These are phyloP conservation scores for Myxocyprinus asiaticus DNA, from an alignment of 2,113 vertebrate species.

Conservation along the genomic window DNA sequence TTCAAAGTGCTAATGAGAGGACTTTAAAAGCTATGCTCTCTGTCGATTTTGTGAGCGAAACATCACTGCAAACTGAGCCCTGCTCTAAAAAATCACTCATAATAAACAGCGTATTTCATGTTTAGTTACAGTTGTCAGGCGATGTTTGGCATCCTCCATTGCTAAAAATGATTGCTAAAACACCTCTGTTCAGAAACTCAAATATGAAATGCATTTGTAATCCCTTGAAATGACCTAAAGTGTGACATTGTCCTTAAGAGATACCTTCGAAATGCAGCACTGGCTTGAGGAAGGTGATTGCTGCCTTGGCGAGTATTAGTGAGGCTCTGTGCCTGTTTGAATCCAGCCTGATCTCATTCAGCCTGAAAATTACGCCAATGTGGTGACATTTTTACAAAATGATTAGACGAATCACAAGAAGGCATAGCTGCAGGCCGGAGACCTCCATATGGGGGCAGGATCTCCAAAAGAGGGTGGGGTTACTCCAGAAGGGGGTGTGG, in stretches of 20 bases:
- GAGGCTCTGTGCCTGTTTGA: too few relatives aligned
- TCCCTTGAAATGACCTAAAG: too few relatives aligned
- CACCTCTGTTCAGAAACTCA: too few relatives aligned
- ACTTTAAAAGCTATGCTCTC: conserved; percentile 47
- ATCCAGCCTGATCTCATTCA: too few relatives aligned
- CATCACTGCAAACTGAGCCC: conserved; percentile 57
- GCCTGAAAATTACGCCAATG: too few relatives aligned
- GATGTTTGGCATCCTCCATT: conserved; percentile 36
- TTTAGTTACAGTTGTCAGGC: conserved; percentile 19
- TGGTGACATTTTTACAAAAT: too few relatives aligned
- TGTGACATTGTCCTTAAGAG: conserved; percentile 29
- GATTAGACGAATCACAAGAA: too few relatives aligned
- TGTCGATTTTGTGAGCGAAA: conserved; percentile 39
- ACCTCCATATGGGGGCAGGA: too few relatives aligned
- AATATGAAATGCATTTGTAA: too few relatives aligned
- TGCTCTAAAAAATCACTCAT: conserved; percentile 1
- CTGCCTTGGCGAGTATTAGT: conserved; percentile 13
- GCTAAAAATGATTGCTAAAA: neutral
- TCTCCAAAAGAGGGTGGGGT: too few relatives aligned
- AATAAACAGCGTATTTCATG: conserved; percentile 19
- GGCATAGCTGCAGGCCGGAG: too few relatives aligned
- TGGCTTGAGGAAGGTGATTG: conserved; percentile 42
- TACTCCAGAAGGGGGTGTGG: too few relatives aligned
- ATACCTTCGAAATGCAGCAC: conserved; percentile 36
- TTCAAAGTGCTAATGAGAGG: conserved; percentile 69